Evolutionary conservation across 2,888 invertebrate species (phyloP).

Genomic region (Tillus elongatus): DNA sequence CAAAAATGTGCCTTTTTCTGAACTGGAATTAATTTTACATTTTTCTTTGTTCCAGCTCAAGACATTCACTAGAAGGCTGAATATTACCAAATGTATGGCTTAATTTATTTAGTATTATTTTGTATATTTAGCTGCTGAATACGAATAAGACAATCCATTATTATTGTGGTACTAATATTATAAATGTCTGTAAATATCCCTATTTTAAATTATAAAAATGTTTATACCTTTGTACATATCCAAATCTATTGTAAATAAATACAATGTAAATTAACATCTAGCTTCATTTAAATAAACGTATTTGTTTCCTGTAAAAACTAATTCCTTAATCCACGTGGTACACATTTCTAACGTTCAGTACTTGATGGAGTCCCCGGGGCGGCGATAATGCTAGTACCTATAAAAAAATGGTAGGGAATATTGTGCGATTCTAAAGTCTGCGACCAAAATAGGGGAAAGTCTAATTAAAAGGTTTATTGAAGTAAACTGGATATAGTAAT

Average conservation of each 20-base stretch:
- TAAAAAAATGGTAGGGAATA: no score
- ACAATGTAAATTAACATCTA: conserved; percentile 10
- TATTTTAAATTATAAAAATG: conserved; percentile 29
- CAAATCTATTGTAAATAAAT: conserved; percentile 30
- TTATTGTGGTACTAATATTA: conserved; percentile 26
- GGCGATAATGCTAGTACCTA: no score
- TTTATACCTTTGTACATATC: conserved; percentile 36
- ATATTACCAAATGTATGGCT: conserved; percentile 32
- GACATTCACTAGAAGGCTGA: conserved; percentile 32
- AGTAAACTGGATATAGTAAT: no score
- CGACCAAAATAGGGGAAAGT: no score
- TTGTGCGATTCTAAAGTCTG: no score
- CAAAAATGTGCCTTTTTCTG: no score
- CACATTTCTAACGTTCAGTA: no score
- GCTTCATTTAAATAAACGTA: no score
- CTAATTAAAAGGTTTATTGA: no score
- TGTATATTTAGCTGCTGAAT: conserved; percentile 17
- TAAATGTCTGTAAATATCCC: conserved; percentile 27
- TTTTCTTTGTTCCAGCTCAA: conserved; percentile 25
- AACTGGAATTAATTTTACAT: conserved; percentile 5
- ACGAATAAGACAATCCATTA: conserved; percentile 32
- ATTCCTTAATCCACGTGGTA: no score
- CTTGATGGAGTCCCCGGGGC: no score
- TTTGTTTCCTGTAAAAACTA: no score
- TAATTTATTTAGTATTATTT: conserved; percentile 17